Evolutionary conservation across 2,888 invertebrate genomes (phyloP), one percentile per base, ranked within the genome.

Genomic region (Nomada hirtipes): DNA sequence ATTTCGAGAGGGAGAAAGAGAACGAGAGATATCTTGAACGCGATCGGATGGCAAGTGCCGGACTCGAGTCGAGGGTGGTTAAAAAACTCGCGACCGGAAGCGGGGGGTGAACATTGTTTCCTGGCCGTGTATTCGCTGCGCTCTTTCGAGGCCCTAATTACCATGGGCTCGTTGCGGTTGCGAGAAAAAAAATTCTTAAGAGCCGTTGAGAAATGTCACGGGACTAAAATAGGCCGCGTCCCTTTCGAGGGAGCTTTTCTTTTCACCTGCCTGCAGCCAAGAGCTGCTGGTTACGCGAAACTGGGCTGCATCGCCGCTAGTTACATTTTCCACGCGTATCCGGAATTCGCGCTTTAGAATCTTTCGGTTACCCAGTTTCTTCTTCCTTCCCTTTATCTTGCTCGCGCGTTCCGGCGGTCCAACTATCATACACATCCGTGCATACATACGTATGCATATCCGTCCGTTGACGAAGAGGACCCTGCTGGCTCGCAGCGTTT

Each of bases 171-270:
- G 81, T 70, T 78, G 77, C 67, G 57, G 68, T 36, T 47, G 86
- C 55, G 75, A 47, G 23, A 65, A 20, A 57, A 78, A 85, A 79
- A 82, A 82, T 87, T 85, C 85, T 87, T 82, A 81, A 85, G 86
- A 88, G 82, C 64, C 64, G 88, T 79, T 75, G 80, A 87, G 85
- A 87, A 82, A 79, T 74, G 80, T 85, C 82, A 76, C 65, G 84
- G 78, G 76, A 86, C 85, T 79, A 86, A 90, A 90, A 85, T 88
- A 84, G 88, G 84, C 82, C 88, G 86, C 83, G 80, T 85, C 83
- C 79, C 83, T 87, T 88, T 77, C 81, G 57, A 72, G 78, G 26
- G 67, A 65, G 61, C 69, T 80, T 80, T 84, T 72, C 67, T 75
- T 77, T 78, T 85, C 83, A 85, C 73, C 77, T 78, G 83, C 69